phyloP scores from a whole-genome alignment of 2,113 vertebrate species.

The Otocyon megalotis region DNA sequence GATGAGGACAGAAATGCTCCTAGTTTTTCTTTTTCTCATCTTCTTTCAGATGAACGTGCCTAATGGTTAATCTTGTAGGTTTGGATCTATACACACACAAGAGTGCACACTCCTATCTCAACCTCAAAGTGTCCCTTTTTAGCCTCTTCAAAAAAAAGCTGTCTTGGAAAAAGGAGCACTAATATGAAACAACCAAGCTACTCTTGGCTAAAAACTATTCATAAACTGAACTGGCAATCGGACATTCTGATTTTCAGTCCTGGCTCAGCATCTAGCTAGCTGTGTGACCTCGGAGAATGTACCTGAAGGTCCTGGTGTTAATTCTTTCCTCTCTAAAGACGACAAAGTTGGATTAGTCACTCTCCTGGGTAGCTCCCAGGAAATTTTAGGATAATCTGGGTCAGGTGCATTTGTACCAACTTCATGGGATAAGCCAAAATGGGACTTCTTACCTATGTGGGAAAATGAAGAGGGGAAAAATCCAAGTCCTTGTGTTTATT shows the following conservation, averaged over 20 bases:
- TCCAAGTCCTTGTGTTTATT: not conserved
- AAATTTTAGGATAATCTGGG: not conserved
- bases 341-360: not conserved
- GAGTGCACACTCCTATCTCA: not conserved
- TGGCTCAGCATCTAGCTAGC: not conserved
- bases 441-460: not conserved
- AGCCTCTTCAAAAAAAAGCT: not conserved
- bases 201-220: not conserved
- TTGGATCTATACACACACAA: not conserved
- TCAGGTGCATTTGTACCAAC: not conserved
- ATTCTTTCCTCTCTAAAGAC: constrained; percentile 24
- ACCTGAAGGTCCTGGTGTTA: not conserved
- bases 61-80: not conserved
- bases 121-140: not conserved
- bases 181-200: not conserved
- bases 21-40: not conserved
- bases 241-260: not conserved
- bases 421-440: not conserved
- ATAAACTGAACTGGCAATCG: not conserved
- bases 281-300: not conserved
- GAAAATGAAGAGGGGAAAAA: not conserved
- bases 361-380: not conserved
- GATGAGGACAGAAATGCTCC: not conserved
- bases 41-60: not conserved
- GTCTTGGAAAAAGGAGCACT: not conserved